Percentiles rank a stretch among this genome's conserved stretches.
phyloP scores from a whole-genome alignment of 2,113 vertebrate genomes.

The Prionailurus bengalensis region DNA sequence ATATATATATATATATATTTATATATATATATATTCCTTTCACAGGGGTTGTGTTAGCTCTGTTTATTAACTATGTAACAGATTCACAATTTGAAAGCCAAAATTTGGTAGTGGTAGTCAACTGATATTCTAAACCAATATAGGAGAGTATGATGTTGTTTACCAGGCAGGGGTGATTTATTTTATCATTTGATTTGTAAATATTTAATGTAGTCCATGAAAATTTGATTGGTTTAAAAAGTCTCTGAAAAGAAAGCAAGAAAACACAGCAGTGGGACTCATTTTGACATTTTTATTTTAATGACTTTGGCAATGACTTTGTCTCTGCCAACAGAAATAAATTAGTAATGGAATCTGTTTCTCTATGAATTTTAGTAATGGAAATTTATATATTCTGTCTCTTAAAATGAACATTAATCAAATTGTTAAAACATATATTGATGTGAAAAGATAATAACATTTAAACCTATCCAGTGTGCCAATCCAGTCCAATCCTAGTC shows the following conservation, averaged over 20 bases:
- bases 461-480: neutral
- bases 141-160: neutral
- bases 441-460: neutral
- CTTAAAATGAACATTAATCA: neutral
- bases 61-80: neutral
- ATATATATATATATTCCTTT: neutral
- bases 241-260: neutral
- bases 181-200: slow-evolving; percentile 52
- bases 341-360: neutral
- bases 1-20: neutral
- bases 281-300: neutral
- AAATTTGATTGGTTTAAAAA: neutral
- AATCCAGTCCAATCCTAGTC: neutral
- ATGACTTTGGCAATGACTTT: neutral
- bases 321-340: neutral
- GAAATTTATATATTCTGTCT: neutral
- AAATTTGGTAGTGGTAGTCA: neutral
- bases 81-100: neutral
- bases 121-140: neutral
- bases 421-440: neutral
- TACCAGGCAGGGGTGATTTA: neutral
- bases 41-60: neutral
- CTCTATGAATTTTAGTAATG: neutral
- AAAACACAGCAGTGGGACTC: neutral
- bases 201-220: neutral